Conservation (phyloP, 2,113 vertebrate genomes). For the Hydropotes inermis region DNA sequence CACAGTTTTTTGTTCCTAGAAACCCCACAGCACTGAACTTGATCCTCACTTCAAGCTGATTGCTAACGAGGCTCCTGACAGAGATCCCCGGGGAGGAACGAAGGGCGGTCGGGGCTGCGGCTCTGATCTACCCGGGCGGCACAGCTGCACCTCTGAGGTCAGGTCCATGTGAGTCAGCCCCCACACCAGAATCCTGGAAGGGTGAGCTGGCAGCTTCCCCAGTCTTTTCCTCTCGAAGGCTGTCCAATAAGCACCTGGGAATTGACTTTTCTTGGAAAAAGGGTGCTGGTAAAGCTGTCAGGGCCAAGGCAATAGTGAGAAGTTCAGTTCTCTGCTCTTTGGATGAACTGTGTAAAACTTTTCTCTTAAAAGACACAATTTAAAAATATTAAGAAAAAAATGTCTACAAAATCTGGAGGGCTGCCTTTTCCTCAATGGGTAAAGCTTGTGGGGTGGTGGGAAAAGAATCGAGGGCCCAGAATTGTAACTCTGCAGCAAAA, state of each 20-base stretch:
- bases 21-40: slow-evolving; percentile 67
- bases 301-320: slow-evolving; percentile 76
- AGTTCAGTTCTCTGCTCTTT: slow-evolving; percentile 80
- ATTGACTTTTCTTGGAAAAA: slow-evolving; percentile 74
- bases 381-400: slow-evolving; percentile 79
- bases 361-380: slow-evolving; percentile 80
- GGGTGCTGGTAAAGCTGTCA: slow-evolving; percentile 82
- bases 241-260: slow-evolving; percentile 65
- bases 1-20: slow-evolving; percentile 73
- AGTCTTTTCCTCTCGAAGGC: slow-evolving; percentile 65
- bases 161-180: slow-evolving; percentile 51
- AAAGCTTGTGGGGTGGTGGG: slow-evolving; percentile 63
- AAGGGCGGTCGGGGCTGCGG: not conserved
- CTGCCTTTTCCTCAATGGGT: slow-evolving; percentile 75
- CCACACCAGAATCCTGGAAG: slow-evolving; percentile 57
- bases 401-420: slow-evolving; percentile 80
- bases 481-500: slow-evolving; percentile 70
- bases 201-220: slow-evolving; percentile 62
- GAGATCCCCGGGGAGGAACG: slow-evolving; percentile 37
- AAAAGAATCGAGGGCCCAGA: slow-evolving; percentile 67
- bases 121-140: slow-evolving; percentile 36
- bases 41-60: slow-evolving; percentile 67
- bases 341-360: slow-evolving; percentile 79
- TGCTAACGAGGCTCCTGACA: slow-evolving; percentile 18
- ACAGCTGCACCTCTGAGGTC: slow-evolving; percentile 48